Base-by-base conservation (phyloP, 2,113 vertebrate species). In the Leuciscus idus region DNA sequence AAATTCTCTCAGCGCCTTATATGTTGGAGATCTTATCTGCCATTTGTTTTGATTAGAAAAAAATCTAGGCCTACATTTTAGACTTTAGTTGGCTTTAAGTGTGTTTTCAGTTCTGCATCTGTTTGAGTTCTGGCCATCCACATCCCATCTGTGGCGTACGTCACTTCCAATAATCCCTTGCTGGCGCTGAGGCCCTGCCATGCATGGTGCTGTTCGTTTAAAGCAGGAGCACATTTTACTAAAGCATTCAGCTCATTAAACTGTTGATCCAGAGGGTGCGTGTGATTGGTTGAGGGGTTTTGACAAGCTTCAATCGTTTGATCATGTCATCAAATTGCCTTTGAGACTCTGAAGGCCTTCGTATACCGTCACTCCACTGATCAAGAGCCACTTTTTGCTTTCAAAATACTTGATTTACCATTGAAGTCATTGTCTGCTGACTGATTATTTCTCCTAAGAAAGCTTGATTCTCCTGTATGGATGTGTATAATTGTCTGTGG, bases 71-170 rank as follows among this genome's bases (percentile, higher is more conserved):
- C 28, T 19, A 6, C 13, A 36, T 68, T 33, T 33, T 68, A 70
- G 66, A 36, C 30, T 21, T 70, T 17, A 17, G 15, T 19, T 19
- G 66, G 36, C 39, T 77, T 50, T 48, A 48, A 61, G 6, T 28
- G 39, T 84, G 74, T 43, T 79, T 80, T 84, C 28, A 84, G 73
- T 84, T 43, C 30, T 61, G 62, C 23, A 72, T 84, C 73, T 43
- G 81, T 55, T 87, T 75, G 83, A 59, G 72, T 43, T 68, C 36
- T 17, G 61, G 28, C 28, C 52, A 9, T 30, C 23, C 30, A 55
- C 68, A 43, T 87, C 55, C 55, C 52, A 64, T 87, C 86, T 74
- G 68, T 50, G 73, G 46, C 43, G 30, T 57, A 28, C 4, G 19
- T 36, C 77, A 15, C 2, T 68, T 85, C 68, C 33, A 36, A 43